phyloP scores from a whole-genome alignment of 37 sponge, comb jelly and placozoan species.

The Sycon ciliatum region DNA sequence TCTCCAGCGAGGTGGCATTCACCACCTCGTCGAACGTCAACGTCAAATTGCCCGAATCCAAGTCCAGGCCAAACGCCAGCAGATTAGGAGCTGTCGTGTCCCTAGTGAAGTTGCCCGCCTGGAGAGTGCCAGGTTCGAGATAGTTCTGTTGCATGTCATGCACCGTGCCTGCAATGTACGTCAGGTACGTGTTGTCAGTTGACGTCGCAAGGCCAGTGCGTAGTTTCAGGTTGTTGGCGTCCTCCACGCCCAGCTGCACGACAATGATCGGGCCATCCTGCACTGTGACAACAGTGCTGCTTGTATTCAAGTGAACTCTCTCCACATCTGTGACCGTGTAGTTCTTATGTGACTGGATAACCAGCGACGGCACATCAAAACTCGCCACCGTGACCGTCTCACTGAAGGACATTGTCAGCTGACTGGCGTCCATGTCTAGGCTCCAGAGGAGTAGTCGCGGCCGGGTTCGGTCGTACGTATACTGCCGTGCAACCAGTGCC shows the following conservation, averaged over 20 bases:
- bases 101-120: slow-evolving; percentile 16
- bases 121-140: slow-evolving; percentile 60
- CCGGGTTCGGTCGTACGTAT: slow-evolving; percentile 53
- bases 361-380: slow-evolving; percentile 20
- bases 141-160: slow-evolving; percentile 76
- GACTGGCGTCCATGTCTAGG: slow-evolving; percentile 44
- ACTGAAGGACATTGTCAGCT: slow-evolving; percentile 47
- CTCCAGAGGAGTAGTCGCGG: slow-evolving; percentile 52
- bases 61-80: slow-evolving; percentile 45
- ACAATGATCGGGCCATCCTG: slow-evolving; percentile 35
- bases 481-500: slow-evolving; percentile 5
- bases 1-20: slow-evolving; percentile 49
- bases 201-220: slow-evolving; percentile 48
- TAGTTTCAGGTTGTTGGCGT: slow-evolving; percentile 66
- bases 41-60: slow-evolving; percentile 63
- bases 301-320: too few species aligned
- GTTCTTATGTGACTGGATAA: background rate
- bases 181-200: slow-evolving; percentile 42
- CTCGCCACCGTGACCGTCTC: slow-evolving; percentile 64
- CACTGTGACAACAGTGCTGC: slow-evolving; percentile 25
- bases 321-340: background rate
- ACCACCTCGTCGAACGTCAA: slow-evolving; percentile 74
- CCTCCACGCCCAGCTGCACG: slow-evolving; percentile 38
- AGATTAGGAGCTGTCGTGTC: slow-evolving; percentile 55
- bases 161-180: slow-evolving; percentile 58